A percentile compares a stretch with the other conserved stretches of the same genome.
Evolutionary conservation across 2,797 vertebrate genomes (phyloP).

Genomic region (Fundulus diaphanus): DNA sequence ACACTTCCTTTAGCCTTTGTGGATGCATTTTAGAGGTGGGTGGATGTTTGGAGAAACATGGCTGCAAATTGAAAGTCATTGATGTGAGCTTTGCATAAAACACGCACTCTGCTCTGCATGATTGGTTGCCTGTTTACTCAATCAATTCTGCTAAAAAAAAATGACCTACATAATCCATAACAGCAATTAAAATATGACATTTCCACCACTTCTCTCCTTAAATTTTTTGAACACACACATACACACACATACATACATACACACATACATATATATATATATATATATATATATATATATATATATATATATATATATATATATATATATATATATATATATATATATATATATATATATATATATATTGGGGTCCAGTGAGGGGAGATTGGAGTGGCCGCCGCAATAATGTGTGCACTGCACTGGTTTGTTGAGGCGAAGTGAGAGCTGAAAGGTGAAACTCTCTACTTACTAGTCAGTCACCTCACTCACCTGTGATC

Average conservation of each 20-base stretch:
- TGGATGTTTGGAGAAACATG: conserved; percentile 38
- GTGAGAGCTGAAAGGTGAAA: too few species aligned
- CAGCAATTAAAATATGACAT: conserved; percentile 51
- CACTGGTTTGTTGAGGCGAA: too few species aligned
- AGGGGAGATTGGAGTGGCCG: too few species aligned
- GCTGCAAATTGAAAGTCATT: conserved; percentile 68
- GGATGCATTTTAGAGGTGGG: conserved; percentile 49
- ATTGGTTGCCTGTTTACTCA: conserved; percentile 64
- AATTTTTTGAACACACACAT: neutral
- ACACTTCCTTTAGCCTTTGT: conserved; percentile 61
- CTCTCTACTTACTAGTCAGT: too few species aligned
- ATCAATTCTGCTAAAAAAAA: conserved; percentile 63
- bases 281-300: too few species aligned
- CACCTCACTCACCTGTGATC: too few species aligned
- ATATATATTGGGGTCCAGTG: too few species aligned
- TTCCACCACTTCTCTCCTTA: neutral
- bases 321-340: too few species aligned
- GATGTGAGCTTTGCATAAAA: conserved; percentile 56
- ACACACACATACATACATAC: neutral
- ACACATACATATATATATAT: neutral
- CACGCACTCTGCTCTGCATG: conserved; percentile 53
- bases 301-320: too few species aligned
- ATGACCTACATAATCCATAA: conserved; percentile 55
- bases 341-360: too few species aligned
- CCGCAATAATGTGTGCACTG: too few species aligned